Percentiles rank a stretch among this genome's conserved stretches.
phyloP scores from a whole-genome alignment of 1,140 invertebrate species.

The Drosophila paulistorum region DNA sequence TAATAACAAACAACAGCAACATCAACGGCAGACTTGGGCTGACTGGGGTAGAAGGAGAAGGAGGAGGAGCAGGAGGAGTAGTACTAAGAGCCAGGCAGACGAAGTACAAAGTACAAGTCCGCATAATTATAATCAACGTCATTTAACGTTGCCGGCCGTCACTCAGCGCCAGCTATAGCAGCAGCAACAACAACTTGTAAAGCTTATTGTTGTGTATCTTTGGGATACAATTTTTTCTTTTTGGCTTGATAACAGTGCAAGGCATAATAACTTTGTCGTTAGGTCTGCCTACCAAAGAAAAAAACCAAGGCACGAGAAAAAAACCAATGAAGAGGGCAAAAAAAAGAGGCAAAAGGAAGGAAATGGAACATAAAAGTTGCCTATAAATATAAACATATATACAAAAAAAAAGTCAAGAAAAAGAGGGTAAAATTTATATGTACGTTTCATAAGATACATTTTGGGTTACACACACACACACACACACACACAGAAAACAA shows the following conservation, averaged over 20 bases:
- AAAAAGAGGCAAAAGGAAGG: constrained; percentile 38
- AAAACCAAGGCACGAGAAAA: background rate
- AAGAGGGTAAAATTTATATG: constrained; percentile 6
- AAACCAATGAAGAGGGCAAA: background rate
- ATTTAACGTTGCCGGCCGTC: constrained; percentile 80
- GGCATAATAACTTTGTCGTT: constrained; percentile 73
- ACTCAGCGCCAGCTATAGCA: constrained; percentile 72
- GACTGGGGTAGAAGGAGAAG: too few species aligned
- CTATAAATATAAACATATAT: constrained; percentile 45
- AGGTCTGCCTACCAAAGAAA: constrained; percentile 20
- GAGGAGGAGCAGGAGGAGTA: background rate
- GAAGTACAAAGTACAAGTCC: constrained; percentile 76
- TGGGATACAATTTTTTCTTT: constrained; percentile 63
- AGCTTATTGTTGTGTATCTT: constrained; percentile 74
- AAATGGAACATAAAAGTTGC: constrained; percentile 59
- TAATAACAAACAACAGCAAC: constrained; percentile 60
- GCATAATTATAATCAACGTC: constrained; percentile 81
- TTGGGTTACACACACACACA: background rate
- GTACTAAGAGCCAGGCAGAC: constrained; percentile 26
- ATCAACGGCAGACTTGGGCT: constrained; percentile 36
- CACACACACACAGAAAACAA: background rate
- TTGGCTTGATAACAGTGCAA: constrained; percentile 59
- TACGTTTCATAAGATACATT: constrained; percentile 15
- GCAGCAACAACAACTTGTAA: constrained; percentile 59
- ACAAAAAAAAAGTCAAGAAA: constrained; percentile 1